Conservation (phyloP, 2,113 vertebrate genomes). For the Nesogale talazaci region DNA sequence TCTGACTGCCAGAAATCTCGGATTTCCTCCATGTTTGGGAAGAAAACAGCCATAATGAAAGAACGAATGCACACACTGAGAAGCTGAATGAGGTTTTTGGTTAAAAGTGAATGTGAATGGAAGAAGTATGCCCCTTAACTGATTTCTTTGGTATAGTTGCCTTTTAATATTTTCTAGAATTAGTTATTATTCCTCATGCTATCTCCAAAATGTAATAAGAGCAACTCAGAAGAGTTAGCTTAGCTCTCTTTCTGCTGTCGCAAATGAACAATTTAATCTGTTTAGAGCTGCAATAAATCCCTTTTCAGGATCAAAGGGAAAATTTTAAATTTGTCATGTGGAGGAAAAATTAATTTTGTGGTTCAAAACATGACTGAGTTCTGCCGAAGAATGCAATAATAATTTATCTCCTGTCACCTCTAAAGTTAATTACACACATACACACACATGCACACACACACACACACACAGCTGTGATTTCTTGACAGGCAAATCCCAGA, state of each 20-base stretch:
- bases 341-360: not conserved
- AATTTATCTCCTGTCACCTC: constrained; percentile 66
- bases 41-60: not conserved
- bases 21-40: not conserved
- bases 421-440: constrained; percentile 67
- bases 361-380: not conserved
- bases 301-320: not conserved
- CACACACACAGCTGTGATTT: constrained; percentile 38
- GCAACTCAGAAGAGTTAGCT: not conserved
- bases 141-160: constrained; percentile 33
- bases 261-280: not conserved
- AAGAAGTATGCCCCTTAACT: not conserved
- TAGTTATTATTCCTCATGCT: not conserved
- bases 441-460: not conserved
- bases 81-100: constrained; percentile 68
- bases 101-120: constrained; percentile 40
- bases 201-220: constrained; percentile 32
- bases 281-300: not conserved
- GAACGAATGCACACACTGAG: not conserved
- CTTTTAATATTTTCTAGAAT: constrained; percentile 19
- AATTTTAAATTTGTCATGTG: not conserved
- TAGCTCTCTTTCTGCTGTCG: not conserved
- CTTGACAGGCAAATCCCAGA: constrained; percentile 72
- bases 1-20: not conserved
- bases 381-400: not conserved